phyloP scores from a whole-genome alignment of 23 tunicate genomes.

The Ascidia mentula region DNA sequence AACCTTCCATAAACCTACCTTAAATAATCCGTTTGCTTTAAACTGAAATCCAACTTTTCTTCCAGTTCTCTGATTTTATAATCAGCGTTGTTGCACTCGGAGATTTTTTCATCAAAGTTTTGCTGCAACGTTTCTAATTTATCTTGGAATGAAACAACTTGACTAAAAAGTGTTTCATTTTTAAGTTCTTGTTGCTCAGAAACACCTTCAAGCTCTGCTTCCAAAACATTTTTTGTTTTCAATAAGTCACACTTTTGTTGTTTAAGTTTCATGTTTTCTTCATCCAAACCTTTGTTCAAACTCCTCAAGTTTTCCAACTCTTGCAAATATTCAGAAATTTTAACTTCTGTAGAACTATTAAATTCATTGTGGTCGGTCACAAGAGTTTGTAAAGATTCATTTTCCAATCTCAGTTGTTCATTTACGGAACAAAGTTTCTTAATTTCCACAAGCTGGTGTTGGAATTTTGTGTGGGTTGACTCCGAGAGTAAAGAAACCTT shows the following conservation, averaged over 20 bases:
- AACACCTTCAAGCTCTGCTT: background rate
- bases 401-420: background rate
- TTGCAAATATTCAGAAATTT: background rate
- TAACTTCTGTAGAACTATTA: background rate
- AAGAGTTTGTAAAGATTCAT: background rate
- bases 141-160: background rate
- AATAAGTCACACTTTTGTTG: background rate
- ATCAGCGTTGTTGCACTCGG: background rate
- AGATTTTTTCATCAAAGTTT: background rate
- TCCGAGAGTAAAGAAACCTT: too few species aligned
- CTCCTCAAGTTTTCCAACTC: background rate
- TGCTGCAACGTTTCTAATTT: background rate
- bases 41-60: background rate
- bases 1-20: too few species aligned
- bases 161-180: background rate
- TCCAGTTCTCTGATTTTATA: background rate
- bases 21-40: background rate
- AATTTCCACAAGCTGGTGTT: too few species aligned
- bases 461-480: too few species aligned
- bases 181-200: background rate
- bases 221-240: background rate
- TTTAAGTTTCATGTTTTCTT: background rate
- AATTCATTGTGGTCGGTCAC: background rate
- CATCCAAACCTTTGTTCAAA: background rate
- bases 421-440: too few species aligned